phyloP scores from a whole-genome alignment of 2,113 vertebrate species.

The Eclectus roratus region DNA sequence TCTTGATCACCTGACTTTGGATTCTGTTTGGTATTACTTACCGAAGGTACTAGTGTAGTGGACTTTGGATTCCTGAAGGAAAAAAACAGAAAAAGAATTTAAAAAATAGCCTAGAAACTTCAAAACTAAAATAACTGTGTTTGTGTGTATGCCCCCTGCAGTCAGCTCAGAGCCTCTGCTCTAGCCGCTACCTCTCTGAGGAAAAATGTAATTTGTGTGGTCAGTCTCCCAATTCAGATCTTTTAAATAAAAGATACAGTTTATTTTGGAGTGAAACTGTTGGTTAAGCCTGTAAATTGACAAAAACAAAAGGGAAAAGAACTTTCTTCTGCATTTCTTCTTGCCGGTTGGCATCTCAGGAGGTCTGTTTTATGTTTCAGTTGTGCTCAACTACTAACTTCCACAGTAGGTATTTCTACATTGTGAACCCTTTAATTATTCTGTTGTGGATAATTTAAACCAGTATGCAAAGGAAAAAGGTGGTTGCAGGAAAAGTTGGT shows the following conservation, averaged over 20 bases:
- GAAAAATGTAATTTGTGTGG: constrained; percentile 4
- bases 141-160: not conserved
- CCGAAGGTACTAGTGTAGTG: not conserved
- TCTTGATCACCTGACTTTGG: not conserved
- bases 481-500: not conserved
- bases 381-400: not conserved
- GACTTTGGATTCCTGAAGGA: not conserved
- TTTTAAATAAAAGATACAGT: not conserved
- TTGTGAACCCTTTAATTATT: constrained; percentile 1
- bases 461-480: not conserved
- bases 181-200: not conserved
- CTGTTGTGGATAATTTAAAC: not conserved
- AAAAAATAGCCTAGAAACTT: not conserved
- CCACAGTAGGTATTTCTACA: not conserved
- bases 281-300: constrained; percentile 4
- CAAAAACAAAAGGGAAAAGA: not conserved
- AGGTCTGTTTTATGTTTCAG: not conserved
- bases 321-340: not conserved
- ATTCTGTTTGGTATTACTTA: not conserved
- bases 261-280: constrained; percentile 22
- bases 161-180: not conserved
- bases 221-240: constrained; percentile 8
- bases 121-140: not conserved
- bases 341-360: constrained; percentile 18
- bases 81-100: not conserved